Evolutionary conservation across 1,140 invertebrate genomes (phyloP).

Genomic region (Pogonus chalceus): DNA sequence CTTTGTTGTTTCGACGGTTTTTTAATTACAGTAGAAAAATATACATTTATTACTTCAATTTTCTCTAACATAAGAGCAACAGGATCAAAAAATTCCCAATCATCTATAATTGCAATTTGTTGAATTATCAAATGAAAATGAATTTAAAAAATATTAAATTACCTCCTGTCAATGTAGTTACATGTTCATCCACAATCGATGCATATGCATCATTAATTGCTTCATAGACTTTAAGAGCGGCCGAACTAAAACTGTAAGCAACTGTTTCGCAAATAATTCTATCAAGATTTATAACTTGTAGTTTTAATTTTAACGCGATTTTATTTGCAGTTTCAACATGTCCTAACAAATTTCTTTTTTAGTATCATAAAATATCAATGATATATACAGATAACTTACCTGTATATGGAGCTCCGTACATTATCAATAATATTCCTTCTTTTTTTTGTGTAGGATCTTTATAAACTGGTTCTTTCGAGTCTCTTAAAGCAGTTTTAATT

Average conservation of each 20-base stretch:
- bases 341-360: slow-evolving; percentile 15
- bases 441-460: too few relatives aligned
- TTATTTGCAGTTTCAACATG: slow-evolving; percentile 22
- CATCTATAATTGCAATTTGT: background rate
- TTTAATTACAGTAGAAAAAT: background rate
- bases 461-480: too few relatives aligned
- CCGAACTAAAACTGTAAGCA: slow-evolving; percentile 11
- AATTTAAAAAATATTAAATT: too few relatives aligned
- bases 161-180: too few relatives aligned
- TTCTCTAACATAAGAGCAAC: background rate
- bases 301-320: slow-evolving; percentile 16
- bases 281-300: slow-evolving; percentile 22
- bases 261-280: slow-evolving; percentile 23
- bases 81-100: background rate
- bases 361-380: slow-evolving; percentile 1
- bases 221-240: slow-evolving; percentile 20
- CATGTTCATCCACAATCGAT: slow-evolving; percentile 7
- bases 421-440: slow-evolving; percentile 24
- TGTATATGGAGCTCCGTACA: slow-evolving; percentile 25
- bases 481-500: background rate
- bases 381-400: slow-evolving; percentile 14
- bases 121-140: too few relatives aligned
- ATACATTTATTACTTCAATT: too few relatives aligned
- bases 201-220: slow-evolving; percentile 19
- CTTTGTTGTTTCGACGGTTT: background rate